phyloP scores from a whole-genome alignment of 2,797 vertebrate species.

The Cirrhinus mrigala region DNA sequence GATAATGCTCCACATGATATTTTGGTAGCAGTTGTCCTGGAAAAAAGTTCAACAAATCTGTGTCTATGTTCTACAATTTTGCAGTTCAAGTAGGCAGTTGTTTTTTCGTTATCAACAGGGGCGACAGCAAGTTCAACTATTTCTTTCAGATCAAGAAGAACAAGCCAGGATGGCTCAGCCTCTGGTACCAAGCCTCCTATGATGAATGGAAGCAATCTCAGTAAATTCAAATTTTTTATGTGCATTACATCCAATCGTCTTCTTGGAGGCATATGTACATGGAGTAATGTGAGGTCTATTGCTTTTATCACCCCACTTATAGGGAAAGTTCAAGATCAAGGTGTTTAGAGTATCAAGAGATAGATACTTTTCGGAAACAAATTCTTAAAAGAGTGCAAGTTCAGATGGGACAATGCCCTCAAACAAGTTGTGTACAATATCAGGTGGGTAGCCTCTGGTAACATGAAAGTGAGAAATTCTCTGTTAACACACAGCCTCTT shows the following conservation, averaged over 20 bases:
- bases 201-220: constrained; percentile 52
- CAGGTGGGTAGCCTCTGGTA: neutral
- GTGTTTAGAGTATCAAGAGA: constrained; percentile 11
- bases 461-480: constrained; percentile 1
- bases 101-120: constrained; percentile 32
- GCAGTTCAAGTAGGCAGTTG: neutral
- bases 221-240: constrained; percentile 49
- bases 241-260: constrained; percentile 33
- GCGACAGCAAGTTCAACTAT: constrained; percentile 39
- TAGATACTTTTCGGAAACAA: constrained; percentile 2
- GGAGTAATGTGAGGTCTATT: constrained; percentile 49
- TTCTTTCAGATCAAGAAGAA: constrained; percentile 41
- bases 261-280: neutral
- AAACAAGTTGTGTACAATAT: neutral
- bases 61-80: constrained; percentile 41
- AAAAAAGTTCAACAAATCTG: constrained; percentile 32
- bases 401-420: neutral
- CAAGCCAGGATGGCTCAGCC: constrained; percentile 42
- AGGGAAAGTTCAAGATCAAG: neutral
- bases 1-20: constrained; percentile 52
- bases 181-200: constrained; percentile 47
- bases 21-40: constrained; percentile 39
- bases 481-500: constrained; percentile 8
- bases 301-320: constrained; percentile 19
- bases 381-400: neutral